Evolutionary conservation across 2,797 vertebrate species (phyloP).

Genomic region (Chaetophractus vellerosus): DNA sequence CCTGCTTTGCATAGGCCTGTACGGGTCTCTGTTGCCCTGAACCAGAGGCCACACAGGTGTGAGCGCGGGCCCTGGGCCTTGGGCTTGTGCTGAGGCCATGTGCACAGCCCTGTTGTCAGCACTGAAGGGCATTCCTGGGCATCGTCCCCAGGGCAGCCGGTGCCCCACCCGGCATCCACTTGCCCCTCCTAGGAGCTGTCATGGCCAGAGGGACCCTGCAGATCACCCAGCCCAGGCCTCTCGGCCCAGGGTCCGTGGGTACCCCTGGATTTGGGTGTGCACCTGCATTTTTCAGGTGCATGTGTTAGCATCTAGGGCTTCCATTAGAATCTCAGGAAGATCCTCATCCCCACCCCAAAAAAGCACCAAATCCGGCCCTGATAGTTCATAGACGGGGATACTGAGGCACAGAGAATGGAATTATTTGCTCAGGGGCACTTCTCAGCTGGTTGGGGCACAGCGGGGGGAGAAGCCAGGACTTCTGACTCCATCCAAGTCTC

Average conservation of each 20-base stretch:
- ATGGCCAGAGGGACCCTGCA: neutral
- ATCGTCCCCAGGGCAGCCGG: neutral
- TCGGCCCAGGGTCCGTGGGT: fast-evolving
- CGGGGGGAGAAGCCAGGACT: neutral
- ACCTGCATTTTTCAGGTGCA: fast-evolving
- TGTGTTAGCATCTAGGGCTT: neutral
- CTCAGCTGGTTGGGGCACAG: neutral
- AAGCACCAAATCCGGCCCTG: neutral
- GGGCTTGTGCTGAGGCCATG: fast-evolving
- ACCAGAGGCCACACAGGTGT: neutral
- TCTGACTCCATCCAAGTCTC: neutral
- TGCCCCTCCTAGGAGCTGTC: fast-evolving
- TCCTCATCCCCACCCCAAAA: too few relatives aligned
- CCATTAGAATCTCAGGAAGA: neutral
- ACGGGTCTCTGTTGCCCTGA: neutral
- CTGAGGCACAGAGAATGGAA: neutral
- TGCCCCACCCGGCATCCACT: fast-evolving
- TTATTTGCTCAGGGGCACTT: neutral
- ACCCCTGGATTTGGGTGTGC: neutral
- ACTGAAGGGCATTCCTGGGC: neutral
- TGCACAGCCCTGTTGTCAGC: too few relatives aligned
- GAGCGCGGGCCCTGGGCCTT: neutral
- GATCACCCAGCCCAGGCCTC: too few relatives aligned
- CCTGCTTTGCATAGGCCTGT: constrained; percentile 39
- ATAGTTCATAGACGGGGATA: neutral